Conservation (phyloP, 2,797 vertebrate genomes). For the Sternarchorhynchus goeldii region DNA sequence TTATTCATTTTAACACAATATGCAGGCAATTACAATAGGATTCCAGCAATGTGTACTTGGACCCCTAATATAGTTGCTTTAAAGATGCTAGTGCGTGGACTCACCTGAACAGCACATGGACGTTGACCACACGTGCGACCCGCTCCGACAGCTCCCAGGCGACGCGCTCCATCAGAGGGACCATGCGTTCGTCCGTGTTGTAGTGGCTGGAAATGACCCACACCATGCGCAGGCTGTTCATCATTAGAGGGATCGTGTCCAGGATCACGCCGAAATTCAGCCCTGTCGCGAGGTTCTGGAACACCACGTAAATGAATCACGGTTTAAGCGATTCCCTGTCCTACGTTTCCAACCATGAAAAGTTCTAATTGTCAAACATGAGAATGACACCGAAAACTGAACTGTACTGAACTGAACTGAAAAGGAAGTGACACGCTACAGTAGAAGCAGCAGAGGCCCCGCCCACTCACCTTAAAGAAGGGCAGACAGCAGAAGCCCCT, state of each 20-base stretch:
- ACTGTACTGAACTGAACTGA: too few species aligned
- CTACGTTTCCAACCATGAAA: too few species aligned
- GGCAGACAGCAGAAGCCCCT: too few species aligned
- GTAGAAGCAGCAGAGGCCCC: not conserved
- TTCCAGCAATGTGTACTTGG: too few species aligned
- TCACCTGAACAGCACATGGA: constrained; percentile 83
- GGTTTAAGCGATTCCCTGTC: not conserved
- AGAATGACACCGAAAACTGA: too few species aligned
- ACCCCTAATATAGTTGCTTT: too few species aligned
- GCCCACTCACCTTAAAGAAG: too few species aligned
- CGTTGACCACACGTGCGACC: constrained; percentile 76
- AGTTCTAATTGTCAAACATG: too few species aligned
- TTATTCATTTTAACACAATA: too few species aligned
- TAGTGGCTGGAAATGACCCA: constrained; percentile 91
- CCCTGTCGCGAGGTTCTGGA: constrained; percentile 83
- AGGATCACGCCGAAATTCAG: constrained; percentile 75
- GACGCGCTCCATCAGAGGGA: constrained; percentile 87
- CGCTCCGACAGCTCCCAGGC: constrained; percentile 88
- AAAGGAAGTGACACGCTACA: not conserved
- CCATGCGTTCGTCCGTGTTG: constrained; percentile 86
- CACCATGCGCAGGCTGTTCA: constrained; percentile 84
- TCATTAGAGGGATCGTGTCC: constrained; percentile 83
- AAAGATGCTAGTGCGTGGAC: constrained; percentile 41
- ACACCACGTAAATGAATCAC: too few species aligned
- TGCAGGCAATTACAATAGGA: too few species aligned